Percentiles rank a stretch among this genome's conserved stretches.
These are phyloP conservation scores for Brachionus calyciflorus DNA, from an alignment of 1,140 invertebrate genomes.

Conservation along the genomic window DNA sequence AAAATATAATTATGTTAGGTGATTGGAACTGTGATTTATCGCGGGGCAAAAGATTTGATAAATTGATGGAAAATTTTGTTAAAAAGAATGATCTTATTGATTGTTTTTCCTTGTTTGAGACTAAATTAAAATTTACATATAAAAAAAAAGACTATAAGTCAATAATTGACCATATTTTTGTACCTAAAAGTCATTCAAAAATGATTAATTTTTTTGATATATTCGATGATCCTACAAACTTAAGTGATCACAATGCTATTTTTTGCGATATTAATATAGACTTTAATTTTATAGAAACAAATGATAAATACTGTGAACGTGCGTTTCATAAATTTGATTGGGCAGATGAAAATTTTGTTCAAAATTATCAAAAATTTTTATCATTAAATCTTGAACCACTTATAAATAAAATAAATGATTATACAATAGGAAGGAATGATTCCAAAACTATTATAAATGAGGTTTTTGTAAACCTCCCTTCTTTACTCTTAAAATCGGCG, in stretches of 20 bases:
- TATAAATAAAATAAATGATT: neutral
- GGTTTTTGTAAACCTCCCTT: neutral
- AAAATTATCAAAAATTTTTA: neutral
- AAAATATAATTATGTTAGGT: conserved; percentile 9
- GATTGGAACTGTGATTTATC: conserved; percentile 21
- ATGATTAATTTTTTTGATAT: neutral
- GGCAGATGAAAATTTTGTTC: neutral
- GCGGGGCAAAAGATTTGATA: conserved; percentile 14
- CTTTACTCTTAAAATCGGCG: neutral
- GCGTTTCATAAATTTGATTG: conserved; percentile 9
- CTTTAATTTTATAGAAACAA: neutral
- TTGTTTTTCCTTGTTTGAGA: neutral
- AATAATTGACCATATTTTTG: conserved; percentile 11
- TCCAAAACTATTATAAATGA: conserved; percentile 23
- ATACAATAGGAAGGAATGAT: neutral
- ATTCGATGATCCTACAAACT: neutral
- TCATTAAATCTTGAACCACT: neutral
- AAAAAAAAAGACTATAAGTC: conserved; percentile 12
- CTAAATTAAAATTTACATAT: neutral
- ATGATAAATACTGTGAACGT: neutral
- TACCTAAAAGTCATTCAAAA: neutral
- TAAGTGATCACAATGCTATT: conserved; percentile 20
- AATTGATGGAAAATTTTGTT: no score
- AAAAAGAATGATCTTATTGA: neutral
- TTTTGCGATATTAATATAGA: neutral